These are phyloP conservation scores for Lasius fuliginosus DNA, from an alignment of 2,888 invertebrate species.

Conservation along the genomic window DNA sequence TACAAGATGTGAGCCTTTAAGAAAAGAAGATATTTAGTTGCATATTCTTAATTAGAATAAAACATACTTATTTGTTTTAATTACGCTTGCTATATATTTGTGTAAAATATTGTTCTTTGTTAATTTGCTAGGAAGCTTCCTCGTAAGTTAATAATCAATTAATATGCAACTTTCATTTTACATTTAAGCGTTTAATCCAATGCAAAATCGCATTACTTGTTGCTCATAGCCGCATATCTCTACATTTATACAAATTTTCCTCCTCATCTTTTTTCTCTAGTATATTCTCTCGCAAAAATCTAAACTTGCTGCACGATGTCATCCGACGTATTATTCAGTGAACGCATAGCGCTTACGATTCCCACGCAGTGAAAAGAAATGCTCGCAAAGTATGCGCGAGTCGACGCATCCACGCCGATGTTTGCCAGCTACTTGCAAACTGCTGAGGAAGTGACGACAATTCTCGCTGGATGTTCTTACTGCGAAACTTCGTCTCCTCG, in stretches of 20 bases:
- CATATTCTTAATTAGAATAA: background rate
- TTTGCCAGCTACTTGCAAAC: conserved; percentile 53
- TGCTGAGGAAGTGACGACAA: conserved; percentile 45
- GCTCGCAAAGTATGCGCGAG: conserved; percentile 27
- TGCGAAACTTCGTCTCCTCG: conserved; percentile 44
- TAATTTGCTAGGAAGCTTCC: background rate
- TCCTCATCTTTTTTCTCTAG: background rate
- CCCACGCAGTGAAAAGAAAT: conserved; percentile 17
- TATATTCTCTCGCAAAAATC: background rate
- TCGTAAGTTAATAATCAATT: background rate
- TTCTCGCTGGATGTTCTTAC: conserved; percentile 49
- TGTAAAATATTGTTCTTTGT: background rate
- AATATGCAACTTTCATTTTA: background rate
- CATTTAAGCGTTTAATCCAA: background rate
- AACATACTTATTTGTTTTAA: background rate
- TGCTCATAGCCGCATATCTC: background rate
- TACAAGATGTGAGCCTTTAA: background rate
- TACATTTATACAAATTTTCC: background rate
- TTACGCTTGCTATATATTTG: background rate
- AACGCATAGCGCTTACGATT: background rate
- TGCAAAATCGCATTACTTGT: conserved; percentile 29
- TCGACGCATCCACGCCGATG: conserved; percentile 27
- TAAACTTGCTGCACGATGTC: background rate
- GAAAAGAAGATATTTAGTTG: background rate
- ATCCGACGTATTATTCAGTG: conserved; percentile 4